Conservation (phyloP, 2,888 invertebrate genomes). For the Drosophila koepferae region DNA sequence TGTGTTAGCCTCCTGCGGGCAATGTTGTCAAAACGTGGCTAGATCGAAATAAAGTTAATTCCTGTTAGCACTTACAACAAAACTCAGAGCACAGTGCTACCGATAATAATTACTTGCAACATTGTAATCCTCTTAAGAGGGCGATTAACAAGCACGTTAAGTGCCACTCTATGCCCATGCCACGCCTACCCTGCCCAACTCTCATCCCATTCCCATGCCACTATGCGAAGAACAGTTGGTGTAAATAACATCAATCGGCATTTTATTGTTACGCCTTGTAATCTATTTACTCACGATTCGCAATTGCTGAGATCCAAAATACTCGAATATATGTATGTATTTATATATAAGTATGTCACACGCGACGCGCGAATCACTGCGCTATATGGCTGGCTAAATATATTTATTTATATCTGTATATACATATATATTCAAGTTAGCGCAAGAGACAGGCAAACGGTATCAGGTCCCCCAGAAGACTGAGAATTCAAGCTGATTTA, state of each 20-base stretch:
- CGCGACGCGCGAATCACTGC: constrained; percentile 19
- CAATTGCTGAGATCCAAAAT: constrained; percentile 33
- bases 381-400: constrained; percentile 23
- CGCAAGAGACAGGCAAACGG: constrained; percentile 64
- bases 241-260: constrained; percentile 46
- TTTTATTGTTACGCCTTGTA: constrained; percentile 42
- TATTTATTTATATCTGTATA: not conserved
- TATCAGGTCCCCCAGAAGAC: constrained; percentile 78
- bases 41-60: constrained; percentile 79
- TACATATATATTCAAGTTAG: constrained; percentile 11
- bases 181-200: not conserved
- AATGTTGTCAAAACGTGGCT: constrained; percentile 67
- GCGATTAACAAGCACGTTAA: constrained; percentile 74
- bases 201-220: too few relatives aligned
- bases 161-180: constrained; percentile 37
- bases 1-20: constrained; percentile 18
- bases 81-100: constrained; percentile 36
- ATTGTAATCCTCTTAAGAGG: constrained; percentile 78
- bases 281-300: constrained; percentile 60
- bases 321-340: constrained; percentile 3
- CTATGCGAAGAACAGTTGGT: constrained; percentile 16
- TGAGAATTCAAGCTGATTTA: constrained; percentile 31
- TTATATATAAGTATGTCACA: constrained; percentile 5
- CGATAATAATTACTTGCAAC: constrained; percentile 78
- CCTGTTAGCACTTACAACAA: constrained; percentile 58